These are phyloP conservation scores for Linnaemya tessellans DNA, from an alignment of 2,888 invertebrate species.

Conservation along the genomic window DNA sequence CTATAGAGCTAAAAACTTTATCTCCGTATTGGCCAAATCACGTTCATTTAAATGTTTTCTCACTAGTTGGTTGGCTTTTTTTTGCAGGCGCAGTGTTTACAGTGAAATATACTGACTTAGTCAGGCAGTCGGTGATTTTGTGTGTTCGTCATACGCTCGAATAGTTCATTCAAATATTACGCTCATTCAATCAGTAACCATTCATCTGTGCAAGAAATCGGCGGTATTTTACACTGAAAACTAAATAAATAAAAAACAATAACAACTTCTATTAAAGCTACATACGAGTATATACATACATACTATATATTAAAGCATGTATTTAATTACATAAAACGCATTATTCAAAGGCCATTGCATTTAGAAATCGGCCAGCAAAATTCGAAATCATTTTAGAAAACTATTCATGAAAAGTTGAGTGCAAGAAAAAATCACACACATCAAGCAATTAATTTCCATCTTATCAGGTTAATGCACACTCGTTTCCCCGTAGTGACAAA, in stretches of 20 bases:
- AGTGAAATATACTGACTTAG: conserved; percentile 38
- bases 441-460: conserved; percentile 6
- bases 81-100: conserved; percentile 25
- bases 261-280: conserved; percentile 7
- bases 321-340: not conserved
- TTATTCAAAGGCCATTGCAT: conserved; percentile 2
- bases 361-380: not conserved
- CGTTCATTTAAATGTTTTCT: conserved; percentile 44
- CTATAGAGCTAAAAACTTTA: conserved; percentile 44
- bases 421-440: conserved; percentile 2
- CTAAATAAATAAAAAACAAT: conserved; percentile 20
- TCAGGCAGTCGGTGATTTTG: conserved; percentile 33
- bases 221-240: conserved; percentile 28
- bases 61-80: conserved; percentile 30
- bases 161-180: conserved; percentile 30
- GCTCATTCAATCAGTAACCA: conserved; percentile 37
- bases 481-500: not conserved
- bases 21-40: conserved; percentile 43
- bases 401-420: conserved; percentile 35
- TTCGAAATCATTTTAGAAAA: conserved; percentile 35
- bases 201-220: conserved; percentile 43
- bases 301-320: too few relatives aligned
- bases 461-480: conserved; percentile 31
- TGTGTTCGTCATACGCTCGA: conserved; percentile 29
- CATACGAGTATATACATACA: too few relatives aligned